Base-by-base conservation (phyloP, 2,113 vertebrate species). In the Xenotilapia longispinis region DNA sequence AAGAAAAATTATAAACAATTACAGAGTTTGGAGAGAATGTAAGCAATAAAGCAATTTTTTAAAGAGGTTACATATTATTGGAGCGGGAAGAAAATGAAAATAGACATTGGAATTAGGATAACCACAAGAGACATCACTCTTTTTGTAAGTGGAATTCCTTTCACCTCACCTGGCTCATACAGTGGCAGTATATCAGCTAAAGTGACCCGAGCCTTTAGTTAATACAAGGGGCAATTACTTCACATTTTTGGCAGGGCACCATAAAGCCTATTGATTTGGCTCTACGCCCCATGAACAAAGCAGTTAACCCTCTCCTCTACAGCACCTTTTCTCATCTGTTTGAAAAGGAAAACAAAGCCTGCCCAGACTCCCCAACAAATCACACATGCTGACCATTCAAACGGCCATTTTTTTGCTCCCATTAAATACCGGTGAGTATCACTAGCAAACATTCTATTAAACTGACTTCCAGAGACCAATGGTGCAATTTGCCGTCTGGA, bases 261-360 rank as follows among this genome's bases (percentile, higher is more conserved):
- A 93, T 93, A 86, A 94, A 92, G 82, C 75, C 47, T 88, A 94
- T 95, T 90, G 92, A 94, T 93, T 87, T 86, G 73, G 57, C 79
- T 89, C 86, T 26, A 10, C 1, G 9, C 49, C 78, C 49, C 58
- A 49, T 73, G 84, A 83, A 81, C 79, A 58, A 65, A 85, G 82
- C 84, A 68, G 86, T 91, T 93, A 93, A 90, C 90, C 85, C 89
- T 63, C 84, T 84, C 70, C 81, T 63, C 36, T 51, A 63, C 33
- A 23, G 75, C 81, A 86, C 80, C 1, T 75, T 51, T 78, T 40
- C 81, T 80, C 80, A 88, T 89, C n/a, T n/a, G n/a, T 80, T 26
- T 82, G 36, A 81, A 84, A 13, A 80, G 70, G 58, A 81, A 83
- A 31, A 7, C 54, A 45, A 15, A 63, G 14, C 15, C 17, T 19